Conservation (phyloP, 2,113 vertebrate genomes). For the Tympanuchus pallidicinctus region DNA sequence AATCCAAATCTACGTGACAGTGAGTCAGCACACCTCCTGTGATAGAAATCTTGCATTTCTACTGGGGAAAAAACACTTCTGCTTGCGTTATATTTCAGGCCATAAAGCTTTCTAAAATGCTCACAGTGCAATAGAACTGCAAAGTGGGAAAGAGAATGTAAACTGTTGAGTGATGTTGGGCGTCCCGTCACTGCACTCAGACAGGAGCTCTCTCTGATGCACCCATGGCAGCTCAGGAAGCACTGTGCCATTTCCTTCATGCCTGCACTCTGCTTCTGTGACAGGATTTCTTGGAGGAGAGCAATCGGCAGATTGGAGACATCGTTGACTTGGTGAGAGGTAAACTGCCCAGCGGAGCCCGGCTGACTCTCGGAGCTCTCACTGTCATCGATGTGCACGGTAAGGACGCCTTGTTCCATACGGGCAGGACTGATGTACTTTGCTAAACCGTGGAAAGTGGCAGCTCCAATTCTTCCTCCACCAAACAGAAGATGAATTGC, state of each 20-base stretch:
- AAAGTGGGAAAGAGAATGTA: background rate
- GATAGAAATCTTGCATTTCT: background rate
- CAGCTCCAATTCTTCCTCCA: background rate
- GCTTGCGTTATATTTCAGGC: background rate
- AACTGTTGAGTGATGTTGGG: background rate
- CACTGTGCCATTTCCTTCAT: background rate
- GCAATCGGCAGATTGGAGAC: conserved; percentile 87
- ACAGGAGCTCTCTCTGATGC: background rate
- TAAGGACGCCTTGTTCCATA: conserved; percentile 56
- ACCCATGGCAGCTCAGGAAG: background rate
- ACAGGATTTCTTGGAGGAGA: conserved; percentile 88
- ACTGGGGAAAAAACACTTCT: background rate
- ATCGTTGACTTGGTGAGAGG: conserved; percentile 92
- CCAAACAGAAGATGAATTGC: background rate
- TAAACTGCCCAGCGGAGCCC: conserved; percentile 86
- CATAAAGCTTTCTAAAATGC: background rate
- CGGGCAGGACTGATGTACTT: background rate
- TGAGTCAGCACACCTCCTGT: background rate
- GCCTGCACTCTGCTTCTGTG: background rate
- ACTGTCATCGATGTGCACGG: conserved; percentile 93
- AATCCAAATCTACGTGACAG: background rate
- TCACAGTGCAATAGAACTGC: background rate
- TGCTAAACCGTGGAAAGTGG: background rate
- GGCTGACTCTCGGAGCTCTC: conserved; percentile 90
- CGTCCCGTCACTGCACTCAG: background rate